Evolutionary conservation across 2,113 vertebrate genomes (phyloP), one percentile per base, ranked within the genome.

Genomic region (Dunckerocampus dactyliophorus): DNA sequence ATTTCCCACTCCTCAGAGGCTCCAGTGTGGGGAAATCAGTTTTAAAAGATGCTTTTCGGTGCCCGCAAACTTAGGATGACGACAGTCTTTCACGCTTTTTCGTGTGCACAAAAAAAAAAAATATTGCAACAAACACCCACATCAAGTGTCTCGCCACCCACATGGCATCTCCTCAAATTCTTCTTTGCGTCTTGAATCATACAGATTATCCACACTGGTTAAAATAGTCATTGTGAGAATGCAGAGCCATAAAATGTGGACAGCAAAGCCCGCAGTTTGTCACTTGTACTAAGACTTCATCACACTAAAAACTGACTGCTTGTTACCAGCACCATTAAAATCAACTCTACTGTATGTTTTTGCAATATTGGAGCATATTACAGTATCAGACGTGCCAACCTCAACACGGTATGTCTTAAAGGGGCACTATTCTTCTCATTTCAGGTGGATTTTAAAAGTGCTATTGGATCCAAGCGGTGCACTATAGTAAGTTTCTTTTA

Each of bases 81-180:
- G 1, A 31, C 21, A 37, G 4, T 15, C 8, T 55, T 14, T 21
- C 13, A 52, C 21, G 8, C 50, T 39, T 55, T 37, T 14, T 54
- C 31, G 4, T 8, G 57, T 8, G 19, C 62, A 75, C n/a, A 8
- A 34, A 34, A 34, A 34, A 34, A 28, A 43, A 57, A 69, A 49
- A 55, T 49, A 64, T 50, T 39, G 56, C 46, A 37, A 37, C 60
- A 42, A 17, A 48, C 50, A 56, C 50, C 2, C 6, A 64, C 70
- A 60, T 47, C 7, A 54, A 65, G 28, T 39, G 59, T 73, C 72
- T 69, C 37, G 17, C 68, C 49, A 50, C 77, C 70, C 68, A 77
- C 69, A 59, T 53, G 58, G 67, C 46, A 47, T 2, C 19, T 50
- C 80, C 51, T 69, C 65, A 83, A 82, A 82, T 83, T 81, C 53